Evolutionary conservation across 2,888 invertebrate species (phyloP), one percentile per base, ranked within the genome.

Genomic region (Acanthosoma haemorrhoidale): DNA sequence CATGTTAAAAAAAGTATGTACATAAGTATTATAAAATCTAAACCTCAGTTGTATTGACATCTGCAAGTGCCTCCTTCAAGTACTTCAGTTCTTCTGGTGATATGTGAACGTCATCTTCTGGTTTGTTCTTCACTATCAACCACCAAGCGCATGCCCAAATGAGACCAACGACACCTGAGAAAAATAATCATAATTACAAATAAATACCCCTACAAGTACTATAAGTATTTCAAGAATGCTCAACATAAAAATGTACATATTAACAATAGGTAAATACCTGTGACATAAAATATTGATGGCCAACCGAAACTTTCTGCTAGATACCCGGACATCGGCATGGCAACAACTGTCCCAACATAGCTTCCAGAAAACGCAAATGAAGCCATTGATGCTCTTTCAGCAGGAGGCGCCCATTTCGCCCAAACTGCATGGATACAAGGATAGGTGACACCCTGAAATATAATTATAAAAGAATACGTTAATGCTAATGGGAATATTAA

Each of bases 311-410:
- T 82, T 15, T 86, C 83, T 0, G 91, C 88, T 66, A 94, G 82
- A 31, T 89, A 77, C 0, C 92, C 92, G 70, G 89, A 89, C 0
- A 89, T 79, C 0, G 91, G 91, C 87, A 93, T 88, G 0, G 92
- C 87, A 6, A 93, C 84, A 0, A 93, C 92, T 0, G 92, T 93
- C 21, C 93, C 93, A 0, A 90, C 88, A 80, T 92, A 92, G 78
- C 90, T 90, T 34, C 93, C 93, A 61, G 92, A 91, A 81, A 92
- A 92, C 0, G 91, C 91, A 73, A 93, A 85, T 0, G 92, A 90
- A 0, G 91, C 91, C 68, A 92, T 83, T 0, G 89, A 84, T 6
- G 91, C 90, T 59, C 92, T 84, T 78, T 93, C 92, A 41, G 87
- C 78, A 0, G 88, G 87, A 3, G 92, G 92, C 13, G 92, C 88